Evolutionary conservation across 2,888 invertebrate species (phyloP).

Genomic region (Sinotaia quadrata): DNA sequence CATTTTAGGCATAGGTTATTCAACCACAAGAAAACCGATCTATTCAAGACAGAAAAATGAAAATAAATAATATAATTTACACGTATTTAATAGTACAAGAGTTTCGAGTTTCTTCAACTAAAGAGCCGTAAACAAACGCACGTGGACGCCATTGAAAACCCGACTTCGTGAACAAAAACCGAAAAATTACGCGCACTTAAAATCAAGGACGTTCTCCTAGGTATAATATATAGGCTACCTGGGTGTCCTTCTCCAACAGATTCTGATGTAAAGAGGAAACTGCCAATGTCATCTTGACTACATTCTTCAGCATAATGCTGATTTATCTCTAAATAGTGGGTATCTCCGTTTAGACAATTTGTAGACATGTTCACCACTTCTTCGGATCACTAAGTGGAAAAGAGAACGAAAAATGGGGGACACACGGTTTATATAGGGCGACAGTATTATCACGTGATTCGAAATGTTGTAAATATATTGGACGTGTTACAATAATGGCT

Average conservation of each 20-base stretch:
- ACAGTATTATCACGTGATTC: constrained; percentile 39
- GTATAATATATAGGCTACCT: constrained; percentile 62
- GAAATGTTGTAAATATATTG: constrained; percentile 7
- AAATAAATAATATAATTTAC: no score
- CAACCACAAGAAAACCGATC: no score
- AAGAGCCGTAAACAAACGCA: constrained; percentile 43
- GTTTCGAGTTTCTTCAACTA: no score
- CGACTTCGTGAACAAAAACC: no score
- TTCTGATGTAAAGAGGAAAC: constrained; percentile 72
- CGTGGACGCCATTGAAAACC: constrained; percentile 30
- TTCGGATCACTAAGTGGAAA: constrained; percentile 48
- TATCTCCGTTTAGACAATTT: constrained; percentile 40
- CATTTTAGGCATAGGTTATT: no score
- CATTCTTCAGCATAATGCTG: constrained; percentile 65
- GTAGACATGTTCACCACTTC: constrained; percentile 43
- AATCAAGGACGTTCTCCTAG: not conserved
- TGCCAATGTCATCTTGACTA: constrained; percentile 65
- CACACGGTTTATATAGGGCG: constrained; percentile 43
- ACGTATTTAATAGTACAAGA: no score
- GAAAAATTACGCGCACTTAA: not conserved
- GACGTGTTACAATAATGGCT: not conserved
- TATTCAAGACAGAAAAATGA: no score
- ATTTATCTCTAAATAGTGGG: constrained; percentile 59
- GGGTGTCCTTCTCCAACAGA: constrained; percentile 73
- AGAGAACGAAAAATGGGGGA: constrained; percentile 48